phyloP scores from a whole-genome alignment of 1,140 invertebrate genomes.

The Drosophila repleta region DNA sequence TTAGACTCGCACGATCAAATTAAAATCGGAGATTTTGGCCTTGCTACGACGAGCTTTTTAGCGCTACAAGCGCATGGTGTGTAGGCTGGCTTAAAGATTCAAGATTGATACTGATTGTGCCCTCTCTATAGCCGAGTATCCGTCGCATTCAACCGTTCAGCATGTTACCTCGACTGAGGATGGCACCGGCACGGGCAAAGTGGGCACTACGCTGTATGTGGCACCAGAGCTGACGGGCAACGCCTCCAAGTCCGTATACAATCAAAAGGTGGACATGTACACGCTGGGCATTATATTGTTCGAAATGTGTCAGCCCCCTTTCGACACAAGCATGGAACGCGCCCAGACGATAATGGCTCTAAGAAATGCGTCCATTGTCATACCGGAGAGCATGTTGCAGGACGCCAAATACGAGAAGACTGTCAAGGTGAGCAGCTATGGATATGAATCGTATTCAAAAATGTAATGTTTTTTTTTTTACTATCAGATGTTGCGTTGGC shows the following conservation, averaged over 20 bases:
- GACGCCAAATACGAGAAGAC: slow-evolving; percentile 81
- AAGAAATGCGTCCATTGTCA: slow-evolving; percentile 87
- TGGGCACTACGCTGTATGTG: slow-evolving; percentile 97
- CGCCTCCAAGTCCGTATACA: slow-evolving; percentile 89
- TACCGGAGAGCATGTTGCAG: slow-evolving; percentile 85
- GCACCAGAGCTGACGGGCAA: slow-evolving; percentile 93
- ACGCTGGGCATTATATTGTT: slow-evolving; percentile 95
- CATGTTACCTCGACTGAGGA: slow-evolving; percentile 73
- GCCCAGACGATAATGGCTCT: slow-evolving; percentile 90
- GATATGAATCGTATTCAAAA: background rate
- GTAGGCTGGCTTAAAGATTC: background rate
- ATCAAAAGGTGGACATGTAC: slow-evolving; percentile 97
- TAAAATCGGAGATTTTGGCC: slow-evolving; percentile 99
- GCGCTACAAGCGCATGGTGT: slow-evolving; percentile 70
- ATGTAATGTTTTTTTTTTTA: background rate
- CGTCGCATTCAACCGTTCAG: slow-evolving; percentile 34
- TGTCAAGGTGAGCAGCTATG: slow-evolving; percentile 53
- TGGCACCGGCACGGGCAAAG: slow-evolving; percentile 90
- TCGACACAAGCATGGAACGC: slow-evolving; percentile 95
- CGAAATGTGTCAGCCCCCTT: slow-evolving; percentile 95
- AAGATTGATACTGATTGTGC: background rate
- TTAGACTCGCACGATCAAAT: slow-evolving; percentile 97
- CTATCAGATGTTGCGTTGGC: slow-evolving; percentile 86
- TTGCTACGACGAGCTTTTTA: slow-evolving; percentile 90
- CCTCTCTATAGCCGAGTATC: slow-evolving; percentile 47